phyloP scores from a whole-genome alignment of 2,797 vertebrate species.

The Nyctibius grandis region DNA sequence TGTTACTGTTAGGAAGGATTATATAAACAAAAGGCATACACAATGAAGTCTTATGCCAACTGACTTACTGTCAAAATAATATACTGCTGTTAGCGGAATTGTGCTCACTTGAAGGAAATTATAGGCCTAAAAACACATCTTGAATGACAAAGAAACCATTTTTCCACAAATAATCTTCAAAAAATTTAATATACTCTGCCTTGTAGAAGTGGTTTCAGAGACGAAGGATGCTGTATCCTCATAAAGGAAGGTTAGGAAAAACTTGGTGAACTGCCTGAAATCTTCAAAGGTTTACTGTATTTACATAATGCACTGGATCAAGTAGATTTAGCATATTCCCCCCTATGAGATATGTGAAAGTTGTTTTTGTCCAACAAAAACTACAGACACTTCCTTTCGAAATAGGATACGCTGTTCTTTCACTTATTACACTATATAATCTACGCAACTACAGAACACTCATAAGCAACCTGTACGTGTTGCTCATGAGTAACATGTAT shows the following conservation, averaged over 20 bases:
- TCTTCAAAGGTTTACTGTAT: conserved; percentile 8
- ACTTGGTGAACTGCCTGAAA: neutral
- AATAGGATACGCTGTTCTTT: neutral
- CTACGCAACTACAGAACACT: neutral
- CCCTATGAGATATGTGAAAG: fast-evolving
- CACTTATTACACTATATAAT: neutral
- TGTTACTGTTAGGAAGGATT: conserved; percentile 79
- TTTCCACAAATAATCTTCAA: conserved; percentile 41
- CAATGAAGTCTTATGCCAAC: conserved; percentile 61
- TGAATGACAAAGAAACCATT: conserved; percentile 58
- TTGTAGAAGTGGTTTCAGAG: neutral
- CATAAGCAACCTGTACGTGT: no score
- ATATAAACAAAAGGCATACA: conserved; percentile 76
- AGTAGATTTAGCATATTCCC: neutral
- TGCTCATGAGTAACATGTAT: no score
- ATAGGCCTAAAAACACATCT: conserved; percentile 53
- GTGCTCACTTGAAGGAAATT: conserved; percentile 63
- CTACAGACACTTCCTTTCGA: neutral
- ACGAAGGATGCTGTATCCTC: neutral
- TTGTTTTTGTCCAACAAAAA: neutral
- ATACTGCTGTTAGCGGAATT: conserved; percentile 22
- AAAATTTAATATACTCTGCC: conserved; percentile 22
- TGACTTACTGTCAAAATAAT: conserved; percentile 66
- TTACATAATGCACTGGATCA: conserved; percentile 4
- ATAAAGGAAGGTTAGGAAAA: neutral